Evolutionary conservation across 2,888 invertebrate genomes (phyloP).

Genomic region (Koerneria pararmatus): DNA sequence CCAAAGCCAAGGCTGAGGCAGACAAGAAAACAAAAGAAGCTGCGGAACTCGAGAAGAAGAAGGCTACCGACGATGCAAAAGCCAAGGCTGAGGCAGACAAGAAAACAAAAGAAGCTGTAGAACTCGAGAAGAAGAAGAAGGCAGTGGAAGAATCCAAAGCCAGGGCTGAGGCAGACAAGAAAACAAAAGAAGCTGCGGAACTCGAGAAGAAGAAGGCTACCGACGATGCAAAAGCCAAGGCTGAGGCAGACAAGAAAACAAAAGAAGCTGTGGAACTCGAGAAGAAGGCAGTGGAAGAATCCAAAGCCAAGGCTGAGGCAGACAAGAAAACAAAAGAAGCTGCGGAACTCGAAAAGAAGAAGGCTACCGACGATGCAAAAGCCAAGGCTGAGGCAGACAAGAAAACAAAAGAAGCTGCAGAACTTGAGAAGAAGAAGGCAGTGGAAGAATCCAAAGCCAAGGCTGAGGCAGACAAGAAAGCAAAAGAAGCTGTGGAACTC

Average conservation of each 20-base stretch:
- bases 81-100: constrained; percentile 13
- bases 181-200: too few relatives aligned
- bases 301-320: constrained; percentile 11
- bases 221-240: too few relatives aligned
- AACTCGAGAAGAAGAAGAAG: neutral
- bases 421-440: neutral
- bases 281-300: constrained; percentile 20
- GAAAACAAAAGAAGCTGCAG: too few relatives aligned
- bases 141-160: neutral
- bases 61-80: constrained; percentile 13
- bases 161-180: constrained; percentile 3
- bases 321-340: constrained; percentile 1
- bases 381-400: constrained; percentile 5
- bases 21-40: neutral
- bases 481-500: neutral
- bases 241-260: constrained; percentile 15
- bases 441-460: neutral
- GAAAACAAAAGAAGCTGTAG: neutral
- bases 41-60: constrained; percentile 7
- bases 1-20: constrained; percentile 10
- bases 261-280: neutral
- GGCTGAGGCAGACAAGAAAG: constrained; percentile 12
- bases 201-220: constrained; percentile 2
- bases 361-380: neutral
- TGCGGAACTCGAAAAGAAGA: too few relatives aligned